Evolutionary conservation across 2,797 vertebrate species (phyloP).

Genomic region (Acridotheres tristis): DNA sequence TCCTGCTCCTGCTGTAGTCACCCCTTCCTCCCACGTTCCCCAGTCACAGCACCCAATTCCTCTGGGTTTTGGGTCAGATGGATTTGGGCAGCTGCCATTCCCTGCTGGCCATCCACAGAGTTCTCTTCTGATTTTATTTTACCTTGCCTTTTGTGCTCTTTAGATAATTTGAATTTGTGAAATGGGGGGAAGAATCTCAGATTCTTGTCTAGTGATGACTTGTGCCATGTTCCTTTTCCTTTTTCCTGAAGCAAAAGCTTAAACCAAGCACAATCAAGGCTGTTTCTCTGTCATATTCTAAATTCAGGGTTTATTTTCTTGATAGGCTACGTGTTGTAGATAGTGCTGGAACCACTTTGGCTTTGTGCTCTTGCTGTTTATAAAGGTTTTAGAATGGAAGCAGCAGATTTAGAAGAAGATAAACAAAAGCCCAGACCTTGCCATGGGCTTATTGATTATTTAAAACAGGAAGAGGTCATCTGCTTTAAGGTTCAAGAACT

Average conservation of each 20-base stretch:
- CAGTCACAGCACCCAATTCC: no score
- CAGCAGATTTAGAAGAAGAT: background rate
- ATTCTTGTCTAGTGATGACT: background rate
- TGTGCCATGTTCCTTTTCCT: background rate
- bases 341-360: background rate
- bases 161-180: background rate
- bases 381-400: background rate
- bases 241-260: background rate
- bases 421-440: constrained; percentile 19
- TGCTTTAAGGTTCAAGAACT: background rate
- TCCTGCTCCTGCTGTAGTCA: background rate
- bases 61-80: background rate
- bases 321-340: background rate
- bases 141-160: background rate
- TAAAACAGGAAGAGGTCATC: background rate
- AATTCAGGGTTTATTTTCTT: constrained; percentile 18
- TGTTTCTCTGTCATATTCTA: background rate
- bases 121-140: background rate
- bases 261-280: background rate
- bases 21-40: background rate
- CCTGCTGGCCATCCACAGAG: background rate
- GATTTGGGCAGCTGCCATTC: background rate
- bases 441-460: background rate
- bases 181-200: background rate
- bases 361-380: background rate